These are phyloP conservation scores for Xestia ashworthii DNA, from an alignment of 2,888 invertebrate species.

Conservation along the genomic window DNA sequence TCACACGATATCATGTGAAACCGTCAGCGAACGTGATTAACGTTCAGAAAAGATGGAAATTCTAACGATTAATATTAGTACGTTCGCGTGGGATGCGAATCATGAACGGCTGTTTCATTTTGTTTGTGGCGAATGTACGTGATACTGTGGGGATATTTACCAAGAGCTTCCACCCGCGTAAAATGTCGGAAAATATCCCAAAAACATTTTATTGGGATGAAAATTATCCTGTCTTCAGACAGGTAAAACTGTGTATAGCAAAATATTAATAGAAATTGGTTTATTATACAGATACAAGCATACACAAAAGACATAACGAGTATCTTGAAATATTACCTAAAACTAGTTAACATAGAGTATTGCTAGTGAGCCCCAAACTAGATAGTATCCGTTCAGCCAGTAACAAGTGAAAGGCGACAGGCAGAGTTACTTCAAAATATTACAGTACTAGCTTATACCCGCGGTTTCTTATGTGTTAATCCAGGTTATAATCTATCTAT, in stretches of 20 bases:
- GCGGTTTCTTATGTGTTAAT: too few species aligned
- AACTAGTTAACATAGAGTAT: not conserved
- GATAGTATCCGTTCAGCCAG: too few species aligned
- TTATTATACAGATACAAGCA: too few species aligned
- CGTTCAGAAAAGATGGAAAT: constrained; percentile 64
- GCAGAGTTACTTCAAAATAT: too few species aligned
- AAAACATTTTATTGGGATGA: not conserved
- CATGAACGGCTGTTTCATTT: constrained; percentile 30
- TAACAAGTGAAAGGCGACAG: too few species aligned
- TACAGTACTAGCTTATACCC: too few species aligned
- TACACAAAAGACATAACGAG: too few species aligned
- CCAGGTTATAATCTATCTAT: too few species aligned
- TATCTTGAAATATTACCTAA: not conserved
- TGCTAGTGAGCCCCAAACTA: not conserved
- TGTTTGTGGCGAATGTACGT: constrained; percentile 17
- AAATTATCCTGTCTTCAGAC: not conserved
- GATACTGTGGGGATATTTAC: not conserved
- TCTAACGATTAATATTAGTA: constrained; percentile 60
- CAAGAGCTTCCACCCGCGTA: not conserved
- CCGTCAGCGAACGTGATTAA: constrained; percentile 60
- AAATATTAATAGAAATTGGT: too few species aligned
- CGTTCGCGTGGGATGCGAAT: constrained; percentile 16
- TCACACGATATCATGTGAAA: constrained; percentile 51
- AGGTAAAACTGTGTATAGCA: too few species aligned
- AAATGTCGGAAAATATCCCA: not conserved